Evolutionary conservation across 2,888 invertebrate genomes (phyloP), one percentile per base, ranked within the genome.

Genomic region (Caenorhabditis sinica): DNA sequence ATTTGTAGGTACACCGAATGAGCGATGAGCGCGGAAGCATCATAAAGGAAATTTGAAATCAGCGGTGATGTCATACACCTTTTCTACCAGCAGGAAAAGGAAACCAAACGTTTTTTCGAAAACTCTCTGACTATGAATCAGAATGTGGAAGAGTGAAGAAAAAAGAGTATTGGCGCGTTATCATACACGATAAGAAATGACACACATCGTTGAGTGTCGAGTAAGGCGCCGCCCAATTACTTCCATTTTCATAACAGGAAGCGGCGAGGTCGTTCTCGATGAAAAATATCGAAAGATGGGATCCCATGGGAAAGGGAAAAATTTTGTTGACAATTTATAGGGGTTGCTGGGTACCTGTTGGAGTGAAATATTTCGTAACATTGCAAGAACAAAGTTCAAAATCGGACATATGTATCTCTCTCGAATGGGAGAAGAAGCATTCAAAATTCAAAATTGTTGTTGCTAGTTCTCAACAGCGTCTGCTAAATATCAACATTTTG

Each of bases 321-420:
- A 53, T 23, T 6, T 23, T 15, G 23, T 15, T 28, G 23, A 28
- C 9, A 15, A 28, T 28, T 5, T 15, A 23, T 20, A 25, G 13
- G 28, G 25, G 28, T 28, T 56, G 23, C 15, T 28, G 23, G 56
- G 25, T 53, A 6, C 25, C 25, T 56, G 28, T 25, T 20, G 5
- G 51, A 56, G 40, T 30, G 53, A 66, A 66, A 65, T 23, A 66
- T 60, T 49, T 53, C 51, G 73, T 45, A 61, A 73, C n/a, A 49
- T 53, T 28, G 43, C 30, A 40, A 20, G 36, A 15, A 33, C 20
- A 15, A 0, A 28, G 28, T 13, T 15, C 28, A 56, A 56, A 28
- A 28, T 56, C 15, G 25, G 15, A 28, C 20, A n/a, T 20, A 11
- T 20, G 51, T 20, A 49, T 49, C 49, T 36, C 9, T 36, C 33